Conservation (phyloP, 1,140 invertebrate species). For the Drosophila ohnishii region DNA sequence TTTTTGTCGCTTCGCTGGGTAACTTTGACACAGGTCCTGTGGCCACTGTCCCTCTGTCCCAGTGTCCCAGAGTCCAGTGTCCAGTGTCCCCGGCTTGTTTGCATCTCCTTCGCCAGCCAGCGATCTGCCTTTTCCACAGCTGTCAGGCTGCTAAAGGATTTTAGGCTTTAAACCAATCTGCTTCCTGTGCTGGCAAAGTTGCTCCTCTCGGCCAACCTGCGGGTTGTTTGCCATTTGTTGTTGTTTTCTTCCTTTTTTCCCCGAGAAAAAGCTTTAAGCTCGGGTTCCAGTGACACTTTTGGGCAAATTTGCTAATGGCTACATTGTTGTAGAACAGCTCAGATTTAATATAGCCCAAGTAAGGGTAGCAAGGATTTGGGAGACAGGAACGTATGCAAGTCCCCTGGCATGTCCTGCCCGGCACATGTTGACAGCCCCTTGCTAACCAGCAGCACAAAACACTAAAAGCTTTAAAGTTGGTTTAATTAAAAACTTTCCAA, state of each 20-base stretch:
- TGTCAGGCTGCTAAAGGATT: slow-evolving; percentile 61
- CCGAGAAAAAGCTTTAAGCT: slow-evolving; percentile 42
- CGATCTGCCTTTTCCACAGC: slow-evolving; percentile 38
- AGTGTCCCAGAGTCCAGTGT: neutral
- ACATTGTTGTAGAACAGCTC: slow-evolving; percentile 56
- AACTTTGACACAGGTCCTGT: slow-evolving; percentile 64
- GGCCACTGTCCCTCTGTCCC: slow-evolving; percentile 16
- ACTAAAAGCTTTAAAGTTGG: slow-evolving; percentile 73
- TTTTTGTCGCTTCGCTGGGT: slow-evolving; percentile 69
- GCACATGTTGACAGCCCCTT: slow-evolving; percentile 51
- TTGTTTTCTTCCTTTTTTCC: neutral
- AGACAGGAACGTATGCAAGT: neutral
- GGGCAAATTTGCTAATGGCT: slow-evolving; percentile 67
- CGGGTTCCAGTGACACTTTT: slow-evolving; percentile 25
- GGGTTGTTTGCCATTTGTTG: slow-evolving; percentile 16
- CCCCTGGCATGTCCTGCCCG: slow-evolving; percentile 11
- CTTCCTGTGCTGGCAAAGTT: slow-evolving; percentile 32
- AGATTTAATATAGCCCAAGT: slow-evolving; percentile 55
- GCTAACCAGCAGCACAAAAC: slow-evolving; percentile 44
- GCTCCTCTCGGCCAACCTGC: slow-evolving; percentile 38
- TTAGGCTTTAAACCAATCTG: slow-evolving; percentile 65
- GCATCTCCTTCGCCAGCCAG: slow-evolving; percentile 28
- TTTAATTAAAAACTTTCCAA: slow-evolving; percentile 72
- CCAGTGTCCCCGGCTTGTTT: slow-evolving; percentile 33
- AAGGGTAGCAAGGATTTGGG: slow-evolving; percentile 1